A percentile compares a stretch with the other conserved stretches of the same genome.
Evolutionary conservation across 2,113 vertebrate genomes (phyloP).

Genomic region (Epinephelus lanceolatus): DNA sequence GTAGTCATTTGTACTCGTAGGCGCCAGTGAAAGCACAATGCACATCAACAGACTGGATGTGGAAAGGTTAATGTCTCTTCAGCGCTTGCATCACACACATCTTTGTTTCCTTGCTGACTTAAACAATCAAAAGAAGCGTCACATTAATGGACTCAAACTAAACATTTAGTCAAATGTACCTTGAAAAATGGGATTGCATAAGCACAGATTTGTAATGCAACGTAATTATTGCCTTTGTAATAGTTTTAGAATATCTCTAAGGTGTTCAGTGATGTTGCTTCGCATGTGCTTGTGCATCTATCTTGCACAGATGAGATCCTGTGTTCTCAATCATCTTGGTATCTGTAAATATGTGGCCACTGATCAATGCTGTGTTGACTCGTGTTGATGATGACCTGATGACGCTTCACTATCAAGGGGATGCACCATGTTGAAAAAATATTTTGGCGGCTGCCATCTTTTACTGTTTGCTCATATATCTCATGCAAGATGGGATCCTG

Average conservation of each 20-base stretch:
- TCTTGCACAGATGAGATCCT: no score
- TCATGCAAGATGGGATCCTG: no score
- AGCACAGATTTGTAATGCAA: neutral
- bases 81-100: constrained; percentile 7
- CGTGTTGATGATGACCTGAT: no score
- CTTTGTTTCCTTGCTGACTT: neutral
- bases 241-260: neutral
- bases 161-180: neutral
- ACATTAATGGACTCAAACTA: neutral
- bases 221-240: neutral
- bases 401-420: no score
- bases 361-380: no score
- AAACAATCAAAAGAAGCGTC: neutral
- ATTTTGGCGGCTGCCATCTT: no score
- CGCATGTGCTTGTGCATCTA: no score
- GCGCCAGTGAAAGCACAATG: constrained; percentile 40
- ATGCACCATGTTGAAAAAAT: no score
- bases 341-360: no score
- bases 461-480: no score
- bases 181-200: no score
- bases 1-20: constrained; percentile 36
- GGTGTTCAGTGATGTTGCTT: neutral
- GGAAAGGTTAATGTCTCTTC: constrained; percentile 30
- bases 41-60: constrained; percentile 28
- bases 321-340: no score